Evolutionary conservation across 2,888 invertebrate species (phyloP), one percentile per base, ranked within the genome.

Genomic region (Pristionchus arcanus): DNA sequence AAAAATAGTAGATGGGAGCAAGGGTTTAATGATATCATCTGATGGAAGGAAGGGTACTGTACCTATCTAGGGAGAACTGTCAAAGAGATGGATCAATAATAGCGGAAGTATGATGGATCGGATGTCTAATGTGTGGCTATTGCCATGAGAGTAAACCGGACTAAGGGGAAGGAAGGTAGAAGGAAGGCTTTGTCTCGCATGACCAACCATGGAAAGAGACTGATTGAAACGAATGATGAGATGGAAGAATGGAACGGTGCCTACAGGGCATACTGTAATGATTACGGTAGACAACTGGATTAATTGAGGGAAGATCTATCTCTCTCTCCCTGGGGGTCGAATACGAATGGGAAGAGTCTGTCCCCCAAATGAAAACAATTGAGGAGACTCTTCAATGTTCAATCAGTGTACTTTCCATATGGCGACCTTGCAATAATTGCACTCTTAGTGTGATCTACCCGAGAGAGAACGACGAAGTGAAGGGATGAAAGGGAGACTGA

Each of bases 371-470:
- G 55, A 84, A 53, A 59, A 84, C 55, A 59, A 59, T 84, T 19
- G 59, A 31, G 42, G 25, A 81, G 25, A 13, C 49, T 55, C 37
- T 84, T 53, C 84, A 53, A 63, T 84, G 42, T 66, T 74, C 90
- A 90, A 89, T 89, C 87, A 90, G 87, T 91, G 90, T 88, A 88
- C 90, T 90, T 90, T 90, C 90, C 90, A 88, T 90, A 89, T 66
- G 85, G 66, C 89, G 85, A 71, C 87, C 77, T 42, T 68, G 59
- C 31, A 87, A 85, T 74, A 74, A 87, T 77, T 55, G 77, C 16
- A 86, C 19, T 77, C 59, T 59, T n/a, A 77, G 28, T 71, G 49
- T 81, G 71, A 83, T 81, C 77, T 77, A 25, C 42, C 25, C 42
- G 37, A 42, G 31, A 42, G 31, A 25, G 42, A 77, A 77, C 34